Percentiles rank a stretch among this genome's conserved stretches.
phyloP scores from a whole-genome alignment of 2,113 vertebrate species.

The Bothrops jararaca region DNA sequence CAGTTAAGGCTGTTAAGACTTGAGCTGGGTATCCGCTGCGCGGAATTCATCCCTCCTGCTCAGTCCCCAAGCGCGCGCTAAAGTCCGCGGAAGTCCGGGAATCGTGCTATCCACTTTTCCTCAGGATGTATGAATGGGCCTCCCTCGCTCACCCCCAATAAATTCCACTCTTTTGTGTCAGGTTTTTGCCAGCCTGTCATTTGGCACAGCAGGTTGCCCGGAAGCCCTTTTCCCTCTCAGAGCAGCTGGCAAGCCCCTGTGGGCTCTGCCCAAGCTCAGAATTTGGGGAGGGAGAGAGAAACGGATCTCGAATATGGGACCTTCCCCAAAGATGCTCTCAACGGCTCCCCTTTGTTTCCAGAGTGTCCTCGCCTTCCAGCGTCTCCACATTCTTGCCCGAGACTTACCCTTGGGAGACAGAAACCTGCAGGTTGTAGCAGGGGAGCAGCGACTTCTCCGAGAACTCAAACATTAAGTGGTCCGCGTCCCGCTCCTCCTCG shows the following conservation, averaged over 20 bases:
- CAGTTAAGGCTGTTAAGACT: not conserved
- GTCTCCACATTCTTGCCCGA: not conserved
- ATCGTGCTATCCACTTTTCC: not conserved
- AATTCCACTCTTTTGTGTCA: not conserved
- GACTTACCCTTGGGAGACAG: slow-evolving; percentile 90
- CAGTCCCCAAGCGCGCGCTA: not conserved
- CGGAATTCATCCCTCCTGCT: not conserved
- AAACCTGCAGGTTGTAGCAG: slow-evolving; percentile 94
- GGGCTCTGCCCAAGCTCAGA: not conserved
- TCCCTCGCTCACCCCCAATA: fast-evolving
- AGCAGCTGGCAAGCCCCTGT: not conserved
- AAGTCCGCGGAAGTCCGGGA: not conserved
- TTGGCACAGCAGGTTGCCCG: not conserved
- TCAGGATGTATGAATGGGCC: not conserved
- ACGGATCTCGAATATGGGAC: not conserved
- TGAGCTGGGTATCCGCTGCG: not conserved
- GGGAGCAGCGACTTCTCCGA: slow-evolving; percentile 90
- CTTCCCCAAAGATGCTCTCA: not conserved
- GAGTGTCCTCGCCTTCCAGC: too few species aligned
- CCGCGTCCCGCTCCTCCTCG: slow-evolving; percentile 77
- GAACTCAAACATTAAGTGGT: slow-evolving; percentile 92
- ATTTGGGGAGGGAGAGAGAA: not conserved
- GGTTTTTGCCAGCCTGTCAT: not conserved
- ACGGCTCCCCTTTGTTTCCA: not conserved
- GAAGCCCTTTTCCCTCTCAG: not conserved